phyloP scores from a whole-genome alignment of 1,140 invertebrate species.

The Drosophila biarmipes region DNA sequence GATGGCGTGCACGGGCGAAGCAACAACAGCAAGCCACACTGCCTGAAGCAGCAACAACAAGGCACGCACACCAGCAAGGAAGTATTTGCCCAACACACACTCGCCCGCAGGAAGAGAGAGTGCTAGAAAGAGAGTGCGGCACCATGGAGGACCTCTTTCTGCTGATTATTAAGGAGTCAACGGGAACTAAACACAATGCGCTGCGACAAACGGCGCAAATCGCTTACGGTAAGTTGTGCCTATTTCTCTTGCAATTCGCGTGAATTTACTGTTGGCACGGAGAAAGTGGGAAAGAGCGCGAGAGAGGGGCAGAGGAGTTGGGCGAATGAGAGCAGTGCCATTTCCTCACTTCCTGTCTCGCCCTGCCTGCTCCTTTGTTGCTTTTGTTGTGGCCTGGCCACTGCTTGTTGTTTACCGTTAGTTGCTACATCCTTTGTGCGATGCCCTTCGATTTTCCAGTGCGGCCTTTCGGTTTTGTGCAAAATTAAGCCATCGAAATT shows the following conservation, averaged over 20 bases:
- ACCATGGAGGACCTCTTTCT: slow-evolving; percentile 93
- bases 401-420: slow-evolving; percentile 42
- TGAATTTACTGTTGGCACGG: slow-evolving; percentile 3
- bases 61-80: slow-evolving; percentile 15
- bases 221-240: slow-evolving; percentile 88
- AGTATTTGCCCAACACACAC: slow-evolving; percentile 7
- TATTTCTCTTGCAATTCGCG: slow-evolving; percentile 15
- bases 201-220: slow-evolving; percentile 91
- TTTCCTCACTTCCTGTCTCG: slow-evolving; percentile 43
- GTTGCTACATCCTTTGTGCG: slow-evolving; percentile 37
- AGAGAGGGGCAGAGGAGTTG: neutral
- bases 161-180: slow-evolving; percentile 91
- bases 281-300: slow-evolving; percentile 1
- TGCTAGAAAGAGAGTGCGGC: slow-evolving; percentile 27
- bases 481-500: neutral
- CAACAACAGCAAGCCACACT: neutral
- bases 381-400: slow-evolving; percentile 5
- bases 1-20: slow-evolving; percentile 30
- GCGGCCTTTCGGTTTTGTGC: neutral
- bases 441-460: slow-evolving; percentile 32
- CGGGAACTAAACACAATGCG: slow-evolving; percentile 89
- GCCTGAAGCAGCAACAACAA: slow-evolving; percentile 25
- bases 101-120: slow-evolving; percentile 8
- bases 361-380: slow-evolving; percentile 1
- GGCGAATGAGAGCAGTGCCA: slow-evolving; percentile 41